These are phyloP conservation scores for Nyctibius grandis DNA, from an alignment of 2,797 vertebrate genomes.

Conservation along the genomic window DNA sequence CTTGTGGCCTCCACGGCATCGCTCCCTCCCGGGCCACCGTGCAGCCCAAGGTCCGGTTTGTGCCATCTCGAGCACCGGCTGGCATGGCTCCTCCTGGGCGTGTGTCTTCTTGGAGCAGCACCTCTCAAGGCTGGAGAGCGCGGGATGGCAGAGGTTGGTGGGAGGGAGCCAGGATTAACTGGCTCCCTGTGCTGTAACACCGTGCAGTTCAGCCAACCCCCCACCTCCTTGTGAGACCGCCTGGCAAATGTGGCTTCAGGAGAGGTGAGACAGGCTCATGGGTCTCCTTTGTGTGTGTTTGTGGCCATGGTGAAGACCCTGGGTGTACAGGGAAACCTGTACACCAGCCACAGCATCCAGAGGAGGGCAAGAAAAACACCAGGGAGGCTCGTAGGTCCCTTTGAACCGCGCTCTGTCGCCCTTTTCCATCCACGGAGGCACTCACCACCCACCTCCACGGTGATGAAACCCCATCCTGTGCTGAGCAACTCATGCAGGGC, in stretches of 20 bases:
- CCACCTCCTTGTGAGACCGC: not conserved
- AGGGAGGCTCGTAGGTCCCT: not conserved
- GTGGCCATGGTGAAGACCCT: not conserved
- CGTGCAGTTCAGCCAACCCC: not conserved
- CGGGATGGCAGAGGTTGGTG: not conserved
- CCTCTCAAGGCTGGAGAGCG: not conserved
- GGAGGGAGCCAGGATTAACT: not conserved
- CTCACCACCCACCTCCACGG: accelerated
- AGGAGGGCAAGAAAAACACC: not conserved
- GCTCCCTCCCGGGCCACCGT: not conserved
- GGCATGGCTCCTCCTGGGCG: not conserved
- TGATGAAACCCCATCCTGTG: not conserved
- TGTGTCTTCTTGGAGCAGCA: not conserved
- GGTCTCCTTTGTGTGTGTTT: not conserved
- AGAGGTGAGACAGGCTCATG: not conserved
- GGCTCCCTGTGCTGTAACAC: not conserved
- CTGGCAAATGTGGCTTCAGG: accelerated
- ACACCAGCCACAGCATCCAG: not conserved
- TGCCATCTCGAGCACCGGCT: not conserved
- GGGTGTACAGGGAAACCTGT: not conserved
- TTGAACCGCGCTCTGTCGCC: not conserved
- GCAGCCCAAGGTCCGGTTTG: not conserved
- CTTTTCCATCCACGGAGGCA: not conserved
- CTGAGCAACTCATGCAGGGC: not conserved
- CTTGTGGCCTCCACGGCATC: accelerated